phyloP scores from a whole-genome alignment of 2,113 vertebrate species.

The Phoxinus phoxinus region DNA sequence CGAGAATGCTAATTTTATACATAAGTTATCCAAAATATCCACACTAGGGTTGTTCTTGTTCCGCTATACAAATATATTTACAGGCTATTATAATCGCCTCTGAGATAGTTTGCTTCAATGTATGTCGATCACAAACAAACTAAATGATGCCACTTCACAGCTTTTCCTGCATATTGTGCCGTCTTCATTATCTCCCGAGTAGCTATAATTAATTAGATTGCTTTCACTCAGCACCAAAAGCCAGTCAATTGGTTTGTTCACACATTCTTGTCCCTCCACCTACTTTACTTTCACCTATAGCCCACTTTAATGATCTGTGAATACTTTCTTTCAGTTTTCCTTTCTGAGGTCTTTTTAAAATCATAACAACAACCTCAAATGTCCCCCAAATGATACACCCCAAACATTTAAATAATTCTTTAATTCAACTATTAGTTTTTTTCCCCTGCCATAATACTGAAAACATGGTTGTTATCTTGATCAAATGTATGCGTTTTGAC shows the following conservation, averaged over 20 bases:
- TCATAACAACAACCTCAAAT: neutral
- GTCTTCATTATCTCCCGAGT: neutral
- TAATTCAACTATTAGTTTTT: neutral
- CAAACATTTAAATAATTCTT: neutral
- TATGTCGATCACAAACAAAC: neutral
- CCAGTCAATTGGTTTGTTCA: neutral
- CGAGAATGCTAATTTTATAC: neutral
- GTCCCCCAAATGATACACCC: neutral
- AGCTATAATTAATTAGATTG: neutral
- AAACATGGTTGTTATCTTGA: neutral
- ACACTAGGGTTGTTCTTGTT: neutral
- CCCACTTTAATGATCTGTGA: neutral
- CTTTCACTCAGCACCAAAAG: neutral
- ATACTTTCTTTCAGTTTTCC: neutral
- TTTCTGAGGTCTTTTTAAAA: neutral
- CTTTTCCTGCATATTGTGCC: neutral
- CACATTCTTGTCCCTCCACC: neutral
- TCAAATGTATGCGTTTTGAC: neutral
- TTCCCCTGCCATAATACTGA: neutral
- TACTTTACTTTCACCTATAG: slow-evolving; percentile 2
- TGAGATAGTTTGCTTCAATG: neutral
- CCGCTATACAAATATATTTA: neutral
- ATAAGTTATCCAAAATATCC: neutral
- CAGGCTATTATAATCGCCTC: neutral
- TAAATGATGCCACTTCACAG: neutral